phyloP scores from a whole-genome alignment of 2,113 vertebrate species.

The Cyrtonyx montezumae region DNA sequence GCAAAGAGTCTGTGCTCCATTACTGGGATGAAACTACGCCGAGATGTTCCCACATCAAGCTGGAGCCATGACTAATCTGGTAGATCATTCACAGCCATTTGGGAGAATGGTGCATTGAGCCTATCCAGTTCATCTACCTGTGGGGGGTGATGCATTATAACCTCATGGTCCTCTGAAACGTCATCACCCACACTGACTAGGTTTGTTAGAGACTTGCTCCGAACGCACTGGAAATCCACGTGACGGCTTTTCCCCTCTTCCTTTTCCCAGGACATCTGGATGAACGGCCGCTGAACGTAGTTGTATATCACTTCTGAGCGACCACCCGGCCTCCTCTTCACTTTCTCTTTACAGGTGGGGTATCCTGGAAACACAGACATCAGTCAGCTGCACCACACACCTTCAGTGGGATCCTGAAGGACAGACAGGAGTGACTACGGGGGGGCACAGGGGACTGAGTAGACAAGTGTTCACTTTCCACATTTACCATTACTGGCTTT shows the following conservation, averaged over 20 bases:
- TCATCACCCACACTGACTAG: slow-evolving; percentile 77
- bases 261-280: slow-evolving; percentile 89
- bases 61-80: slow-evolving; percentile 66
- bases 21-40: not conserved
- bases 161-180: slow-evolving; percentile 77
- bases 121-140: slow-evolving; percentile 87
- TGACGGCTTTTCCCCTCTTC: slow-evolving; percentile 87
- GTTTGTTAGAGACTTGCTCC: slow-evolving; percentile 85
- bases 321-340: slow-evolving; percentile 82
- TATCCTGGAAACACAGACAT: slow-evolving; percentile 74
- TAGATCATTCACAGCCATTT: slow-evolving; percentile 71
- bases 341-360: slow-evolving; percentile 87
- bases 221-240: slow-evolving; percentile 85
- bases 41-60: not conserved
- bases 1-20: slow-evolving; percentile 17
- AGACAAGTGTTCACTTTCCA: not conserved
- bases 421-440: not conserved
- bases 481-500: not conserved
- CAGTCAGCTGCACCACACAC: not conserved
- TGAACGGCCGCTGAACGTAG: slow-evolving; percentile 84
- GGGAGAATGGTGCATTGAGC: slow-evolving; percentile 78
- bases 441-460: rapidly evolving
- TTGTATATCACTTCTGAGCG: slow-evolving; percentile 86
- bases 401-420: not conserved
- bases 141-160: slow-evolving; percentile 77